Conservation (phyloP, 2,888 invertebrate species). For the Ophion slaviceki region DNA sequence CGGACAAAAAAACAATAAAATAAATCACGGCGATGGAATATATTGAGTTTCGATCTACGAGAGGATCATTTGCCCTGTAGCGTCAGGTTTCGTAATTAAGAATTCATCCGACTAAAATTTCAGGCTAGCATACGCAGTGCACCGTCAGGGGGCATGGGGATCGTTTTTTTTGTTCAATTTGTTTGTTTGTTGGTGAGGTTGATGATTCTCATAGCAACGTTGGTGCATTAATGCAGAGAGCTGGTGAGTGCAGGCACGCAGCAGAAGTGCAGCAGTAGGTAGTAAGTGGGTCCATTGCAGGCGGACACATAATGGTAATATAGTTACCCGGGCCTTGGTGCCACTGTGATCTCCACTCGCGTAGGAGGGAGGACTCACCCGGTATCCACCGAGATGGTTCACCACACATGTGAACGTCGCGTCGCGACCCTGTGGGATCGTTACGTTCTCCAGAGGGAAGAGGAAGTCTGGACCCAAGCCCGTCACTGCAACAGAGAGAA, state of each 20-base stretch:
- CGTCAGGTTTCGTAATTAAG: slow-evolving; percentile 28
- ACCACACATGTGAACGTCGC: slow-evolving; percentile 94
- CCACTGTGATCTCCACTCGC: slow-evolving; percentile 82
- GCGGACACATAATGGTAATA: slow-evolving; percentile 80
- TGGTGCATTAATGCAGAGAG: slow-evolving; percentile 80
- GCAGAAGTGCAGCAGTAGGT: slow-evolving; percentile 70
- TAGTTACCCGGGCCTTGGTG: slow-evolving; percentile 83
- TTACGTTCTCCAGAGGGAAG: slow-evolving; percentile 92
- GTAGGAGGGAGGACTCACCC: slow-evolving; percentile 90
- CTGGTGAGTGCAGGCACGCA: slow-evolving; percentile 80
- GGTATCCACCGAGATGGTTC: slow-evolving; percentile 91
- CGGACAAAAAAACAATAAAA: background rate
- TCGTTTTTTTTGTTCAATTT: slow-evolving; percentile 27
- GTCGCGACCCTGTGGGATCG: slow-evolving; percentile 92
- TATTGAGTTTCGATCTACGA: slow-evolving; percentile 15
- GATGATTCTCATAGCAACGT: slow-evolving; percentile 76
- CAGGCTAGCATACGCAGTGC: slow-evolving; percentile 35
- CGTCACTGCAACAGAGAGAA: slow-evolving; percentile 84
- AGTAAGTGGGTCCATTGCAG: slow-evolving; percentile 77
- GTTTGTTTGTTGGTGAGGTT: slow-evolving; percentile 53
- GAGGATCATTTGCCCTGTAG: slow-evolving; percentile 27
- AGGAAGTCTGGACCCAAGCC: slow-evolving; percentile 93
- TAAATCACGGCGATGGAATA: background rate
- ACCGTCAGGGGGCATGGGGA: slow-evolving; percentile 37
- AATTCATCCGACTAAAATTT: slow-evolving; percentile 40